Conservation (phyloP, 2,888 invertebrate species). For the Trissonchulus latispiculum region DNA sequence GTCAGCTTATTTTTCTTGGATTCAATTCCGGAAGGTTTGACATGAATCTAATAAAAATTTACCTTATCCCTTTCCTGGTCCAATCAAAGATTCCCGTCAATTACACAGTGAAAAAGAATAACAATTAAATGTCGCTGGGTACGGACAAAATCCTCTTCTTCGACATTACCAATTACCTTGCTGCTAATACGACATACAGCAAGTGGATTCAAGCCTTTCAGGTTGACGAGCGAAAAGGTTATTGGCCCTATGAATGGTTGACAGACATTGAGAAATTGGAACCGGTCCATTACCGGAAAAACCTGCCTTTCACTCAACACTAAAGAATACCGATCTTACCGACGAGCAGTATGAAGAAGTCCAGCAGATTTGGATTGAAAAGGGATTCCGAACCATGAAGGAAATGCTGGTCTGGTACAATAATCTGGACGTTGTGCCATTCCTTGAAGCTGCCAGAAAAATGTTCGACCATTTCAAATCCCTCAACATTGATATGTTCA, state of each 20-base stretch:
- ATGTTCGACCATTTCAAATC: slow-evolving; percentile 25
- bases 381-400: neutral
- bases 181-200: neutral
- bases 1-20: neutral
- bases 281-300: neutral
- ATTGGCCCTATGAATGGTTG: slow-evolving; percentile 1
- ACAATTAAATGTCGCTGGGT: neutral
- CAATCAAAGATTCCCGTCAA: neutral
- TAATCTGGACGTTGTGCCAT: slow-evolving; percentile 22
- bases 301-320: neutral
- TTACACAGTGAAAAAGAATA: neutral
- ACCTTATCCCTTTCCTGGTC: neutral
- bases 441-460: slow-evolving; percentile 25
- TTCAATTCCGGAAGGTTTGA: neutral
- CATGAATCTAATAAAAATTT: neutral
- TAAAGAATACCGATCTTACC: neutral
- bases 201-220: neutral
- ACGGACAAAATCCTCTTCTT: neutral
- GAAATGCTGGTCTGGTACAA: slow-evolving; percentile 24
- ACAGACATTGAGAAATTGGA: neutral
- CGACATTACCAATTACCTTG: neutral
- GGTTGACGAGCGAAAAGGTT: neutral
- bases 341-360: neutral
- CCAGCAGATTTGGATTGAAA: neutral
- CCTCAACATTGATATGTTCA: slow-evolving; percentile 4